Evolutionary conservation across 2,888 invertebrate species (phyloP).

Genomic region (Lithophane ornitopus): DNA sequence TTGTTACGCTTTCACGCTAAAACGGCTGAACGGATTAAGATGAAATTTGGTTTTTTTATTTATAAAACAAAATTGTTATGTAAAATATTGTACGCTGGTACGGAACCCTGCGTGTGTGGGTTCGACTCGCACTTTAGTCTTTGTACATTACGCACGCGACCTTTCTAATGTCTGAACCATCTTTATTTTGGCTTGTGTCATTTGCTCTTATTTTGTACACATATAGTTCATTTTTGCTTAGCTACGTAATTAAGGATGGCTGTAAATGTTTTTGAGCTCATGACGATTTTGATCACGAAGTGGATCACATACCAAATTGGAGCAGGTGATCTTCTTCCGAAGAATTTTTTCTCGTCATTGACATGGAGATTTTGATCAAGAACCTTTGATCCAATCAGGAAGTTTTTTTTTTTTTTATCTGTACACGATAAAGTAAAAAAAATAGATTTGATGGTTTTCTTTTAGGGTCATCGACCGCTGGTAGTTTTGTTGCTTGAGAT

Average conservation of each 20-base stretch:
- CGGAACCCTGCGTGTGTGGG: not conserved
- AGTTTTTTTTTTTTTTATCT: slow-evolving; percentile 36
- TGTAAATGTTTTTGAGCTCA: slow-evolving; percentile 51
- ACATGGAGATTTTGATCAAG: slow-evolving; percentile 58
- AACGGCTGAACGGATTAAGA: too few relatives aligned
- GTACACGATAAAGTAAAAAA: too few relatives aligned
- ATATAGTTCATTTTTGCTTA: slow-evolving; percentile 44
- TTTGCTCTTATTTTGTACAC: slow-evolving; percentile 30
- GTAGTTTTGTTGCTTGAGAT: too few relatives aligned
- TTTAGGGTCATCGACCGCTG: too few relatives aligned
- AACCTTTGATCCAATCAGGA: slow-evolving; percentile 34
- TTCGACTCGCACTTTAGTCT: slow-evolving; percentile 56
- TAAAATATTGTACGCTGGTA: not conserved
- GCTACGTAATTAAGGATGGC: slow-evolving; percentile 27
- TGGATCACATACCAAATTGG: slow-evolving; percentile 74
- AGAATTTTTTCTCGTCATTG: slow-evolving; percentile 41
- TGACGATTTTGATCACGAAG: slow-evolving; percentile 75
- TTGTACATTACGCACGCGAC: slow-evolving; percentile 77
- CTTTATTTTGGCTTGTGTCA: slow-evolving; percentile 32
- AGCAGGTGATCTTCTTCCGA: slow-evolving; percentile 73
- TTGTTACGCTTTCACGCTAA: too few relatives aligned
- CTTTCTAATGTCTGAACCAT: slow-evolving; percentile 72
- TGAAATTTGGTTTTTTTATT: too few relatives aligned
- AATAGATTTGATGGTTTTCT: too few relatives aligned
- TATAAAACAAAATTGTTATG: too few relatives aligned